Base-by-base conservation (phyloP, 2,797 vertebrate species). In the Podarcis siculus region DNA sequence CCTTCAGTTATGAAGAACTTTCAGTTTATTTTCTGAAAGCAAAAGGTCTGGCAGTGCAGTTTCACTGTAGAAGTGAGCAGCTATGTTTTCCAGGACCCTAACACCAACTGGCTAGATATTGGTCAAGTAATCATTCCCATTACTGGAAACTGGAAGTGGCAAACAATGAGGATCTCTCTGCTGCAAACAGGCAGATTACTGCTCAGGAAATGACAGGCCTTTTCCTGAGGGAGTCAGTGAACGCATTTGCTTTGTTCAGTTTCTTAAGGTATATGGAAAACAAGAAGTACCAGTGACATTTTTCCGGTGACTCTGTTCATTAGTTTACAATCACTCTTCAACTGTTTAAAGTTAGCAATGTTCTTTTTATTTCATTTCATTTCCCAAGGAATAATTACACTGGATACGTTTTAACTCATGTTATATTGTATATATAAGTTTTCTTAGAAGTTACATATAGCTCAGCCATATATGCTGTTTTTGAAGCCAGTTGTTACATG, bases 171-270 rank as follows among this genome's bases (percentile, higher is more conserved):
- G 95, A 93, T 90, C 91, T 96, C 94, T 95, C 95, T 94, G 92
- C 94, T 93, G 94, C 94, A 95, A 95, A 86, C 95, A 93, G 93
- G 93, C 92, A 96, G 95, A 96, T 96, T 96, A 93, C 94, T 94
- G 94, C 75, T 96, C 97, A 97, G 97, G 97, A 97, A 97, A 97
- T 97, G 96, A 97, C 97, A 95, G 90, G 95, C 87, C 93, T 96
- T 95, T 96, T 97, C 97, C 97, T 96, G 96, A 96, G 96, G 91
- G 95, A 93, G 90, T 89, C 91, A 92, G 95, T 90, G 90, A 95
- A 94, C 77, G 39, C 78, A 79, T 95, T 94, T 89, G 92, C 95
- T 97, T 97, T 97, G 97, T 97, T 96, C 95, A 92, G 93, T 94
- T 96, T 95, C 94, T 96, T 95, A 95, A 93, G 91, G 90, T 95